These are phyloP conservation scores for Siderastrea siderea DNA, from an alignment of 92 coral and sea anemone genomes.

Conservation along the genomic window DNA sequence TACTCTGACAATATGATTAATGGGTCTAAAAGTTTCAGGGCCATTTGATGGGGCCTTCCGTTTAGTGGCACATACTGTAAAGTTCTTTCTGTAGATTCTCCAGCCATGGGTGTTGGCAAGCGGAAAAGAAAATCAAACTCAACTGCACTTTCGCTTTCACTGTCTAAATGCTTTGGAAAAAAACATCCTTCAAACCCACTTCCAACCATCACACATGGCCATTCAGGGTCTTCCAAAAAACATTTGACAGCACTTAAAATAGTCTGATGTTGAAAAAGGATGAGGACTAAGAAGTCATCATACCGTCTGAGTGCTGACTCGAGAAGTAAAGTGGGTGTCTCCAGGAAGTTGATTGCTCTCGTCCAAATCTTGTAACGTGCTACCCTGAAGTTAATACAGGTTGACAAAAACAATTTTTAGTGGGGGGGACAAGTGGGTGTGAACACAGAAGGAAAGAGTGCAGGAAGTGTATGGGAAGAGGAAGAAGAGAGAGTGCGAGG, in stretches of 20 bases:
- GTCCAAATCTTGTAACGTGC: neutral
- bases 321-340: conserved; percentile 6
- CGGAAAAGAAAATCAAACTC: conserved; percentile 30
- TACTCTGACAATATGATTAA: conserved; percentile 2
- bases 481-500: no score
- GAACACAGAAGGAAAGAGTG: no score
- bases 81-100: conserved; percentile 4
- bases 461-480: no score
- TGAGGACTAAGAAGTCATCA: conserved; percentile 20
- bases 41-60: conserved; percentile 1
- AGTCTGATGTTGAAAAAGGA: conserved; percentile 40
- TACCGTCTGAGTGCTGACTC: conserved; percentile 32
- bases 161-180: conserved; percentile 15
- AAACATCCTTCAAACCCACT: conserved; percentile 52
- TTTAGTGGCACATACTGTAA: conserved; percentile 8
- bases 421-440: no score
- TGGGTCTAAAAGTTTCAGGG: conserved; percentile 6
- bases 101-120: conserved; percentile 14
- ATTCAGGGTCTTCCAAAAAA: conserved; percentile 14
- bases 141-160: neutral
- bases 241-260: conserved; percentile 22
- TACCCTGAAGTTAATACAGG: conserved; percentile 14
- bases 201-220: conserved; percentile 31
- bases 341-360: neutral
- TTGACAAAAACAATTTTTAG: neutral